Evolutionary conservation across 2,888 invertebrate species (phyloP), one percentile per base, ranked within the genome.

Genomic region (Atherix ibis): DNA sequence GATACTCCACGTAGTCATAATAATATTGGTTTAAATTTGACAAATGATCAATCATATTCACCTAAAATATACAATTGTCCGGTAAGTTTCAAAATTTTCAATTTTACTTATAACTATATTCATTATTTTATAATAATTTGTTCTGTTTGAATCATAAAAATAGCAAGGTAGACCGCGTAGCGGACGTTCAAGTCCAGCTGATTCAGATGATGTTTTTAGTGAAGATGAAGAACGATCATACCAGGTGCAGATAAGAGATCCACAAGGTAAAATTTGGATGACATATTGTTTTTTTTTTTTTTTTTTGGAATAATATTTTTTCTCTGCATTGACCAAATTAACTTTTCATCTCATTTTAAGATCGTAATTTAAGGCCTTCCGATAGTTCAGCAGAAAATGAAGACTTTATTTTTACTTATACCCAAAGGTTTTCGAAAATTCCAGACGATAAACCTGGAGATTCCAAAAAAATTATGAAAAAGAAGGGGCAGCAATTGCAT

Each of bases 181-280:
- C 42, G 53, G 54, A 27, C 56, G 56, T 30, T 61, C 60, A 29
- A 76, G 75, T 39, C 73, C 72, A n/a, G 74, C 75, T 0, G 71
- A 75, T 51, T 74, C 75, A 0, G 71, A 75, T 51, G 74, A 72
- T 47, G 73, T 76, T 4, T 74, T 76, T 43, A 75, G 74, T 5
- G 76, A 77, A 46, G 76, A 77, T 42, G 75, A 76, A 47, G 75
- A 76, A 48, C 75, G 71, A 68, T 56, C 64, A 3, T 63, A 66
- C 43, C 67, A 70, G 15, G 54, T 66, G 36, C 63, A 68, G 3
- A 42, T 58, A 26, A 57, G 58, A 29, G 58, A 56, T 45, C 56
- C 53, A 47, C 48, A 53, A 39, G 57, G 58, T 55, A 45, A 42
- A 24, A 13, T 15, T 24, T n/a, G n/a, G n/a, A n/a, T n/a, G n/a